These are phyloP conservation scores for Drosophila ogumai DNA, from an alignment of 1,140 invertebrate genomes.

Conservation along the genomic window DNA sequence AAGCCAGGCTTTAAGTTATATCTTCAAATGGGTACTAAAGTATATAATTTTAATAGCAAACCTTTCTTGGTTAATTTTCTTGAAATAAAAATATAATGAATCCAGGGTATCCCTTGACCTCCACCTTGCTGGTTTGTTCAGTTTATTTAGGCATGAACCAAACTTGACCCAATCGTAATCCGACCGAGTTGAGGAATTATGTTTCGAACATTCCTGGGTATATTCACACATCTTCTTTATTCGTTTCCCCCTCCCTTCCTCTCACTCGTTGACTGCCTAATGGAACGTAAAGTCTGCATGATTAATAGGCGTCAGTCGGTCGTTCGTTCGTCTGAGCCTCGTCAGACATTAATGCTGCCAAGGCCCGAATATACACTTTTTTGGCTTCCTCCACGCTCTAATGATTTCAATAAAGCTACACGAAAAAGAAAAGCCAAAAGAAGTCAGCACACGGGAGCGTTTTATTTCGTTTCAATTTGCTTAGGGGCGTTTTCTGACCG, in stretches of 20 bases:
- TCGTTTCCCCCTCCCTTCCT: constrained; percentile 3
- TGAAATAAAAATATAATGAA: no score
- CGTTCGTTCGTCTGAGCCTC: constrained; percentile 54
- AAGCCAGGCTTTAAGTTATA: no score
- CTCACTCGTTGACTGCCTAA: constrained; percentile 68
- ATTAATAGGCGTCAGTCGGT: constrained; percentile 80
- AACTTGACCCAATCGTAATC: constrained; percentile 27
- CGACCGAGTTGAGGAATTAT: constrained; percentile 27
- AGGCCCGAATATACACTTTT: constrained; percentile 6
- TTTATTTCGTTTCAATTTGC: constrained; percentile 79
- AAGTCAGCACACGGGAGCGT: constrained; percentile 29
- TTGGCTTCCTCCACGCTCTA: constrained; percentile 58
- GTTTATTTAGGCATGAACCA: constrained; percentile 26
- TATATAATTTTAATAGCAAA: no score
- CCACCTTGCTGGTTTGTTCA: background rate
- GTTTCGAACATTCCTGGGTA: constrained; percentile 27
- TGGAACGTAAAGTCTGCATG: constrained; percentile 81
- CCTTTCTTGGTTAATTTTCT: no score
- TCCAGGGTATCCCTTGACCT: background rate
- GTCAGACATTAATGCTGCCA: constrained; percentile 67
- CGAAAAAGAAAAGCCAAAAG: constrained; percentile 45
- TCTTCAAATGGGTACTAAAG: no score
- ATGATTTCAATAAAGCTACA: constrained; percentile 77
- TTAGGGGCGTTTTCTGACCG: constrained; percentile 46
- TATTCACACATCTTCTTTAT: constrained; percentile 2